Percentiles rank a stretch among this genome's conserved stretches.
These are phyloP conservation scores for Physocephala rufipes DNA, from an alignment of 2,888 invertebrate species.

Conservation along the genomic window DNA sequence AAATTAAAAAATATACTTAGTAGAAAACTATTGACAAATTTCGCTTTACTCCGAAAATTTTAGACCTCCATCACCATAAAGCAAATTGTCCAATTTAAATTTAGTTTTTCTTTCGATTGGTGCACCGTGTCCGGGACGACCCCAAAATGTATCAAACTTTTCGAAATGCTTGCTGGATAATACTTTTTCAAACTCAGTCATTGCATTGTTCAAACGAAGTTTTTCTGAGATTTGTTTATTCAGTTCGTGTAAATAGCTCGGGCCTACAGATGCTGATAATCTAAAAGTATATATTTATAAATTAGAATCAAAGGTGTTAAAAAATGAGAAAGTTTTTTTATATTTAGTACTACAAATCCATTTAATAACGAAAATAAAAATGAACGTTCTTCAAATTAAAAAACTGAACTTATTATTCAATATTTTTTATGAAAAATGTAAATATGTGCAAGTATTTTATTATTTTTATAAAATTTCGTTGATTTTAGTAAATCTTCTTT, in stretches of 20 bases:
- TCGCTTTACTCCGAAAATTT: constrained; percentile 53
- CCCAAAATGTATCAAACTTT: constrained; percentile 82
- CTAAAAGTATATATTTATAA: constrained; percentile 20
- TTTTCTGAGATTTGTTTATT: constrained; percentile 69
- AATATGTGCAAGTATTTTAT: too few species aligned
- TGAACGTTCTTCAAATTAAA: too few species aligned
- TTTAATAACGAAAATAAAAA: not conserved
- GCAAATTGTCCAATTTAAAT: constrained; percentile 65
- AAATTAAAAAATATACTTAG: constrained; percentile 10
- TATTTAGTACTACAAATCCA: not conserved
- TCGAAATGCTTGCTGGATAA: constrained; percentile 76
- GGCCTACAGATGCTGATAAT: constrained; percentile 48
- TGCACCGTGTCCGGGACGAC: constrained; percentile 75
- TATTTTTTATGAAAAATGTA: too few species aligned
- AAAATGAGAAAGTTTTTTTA: not conserved
- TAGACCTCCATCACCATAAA: constrained; percentile 64
- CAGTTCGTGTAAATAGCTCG: constrained; percentile 68
- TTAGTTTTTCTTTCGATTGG: constrained; percentile 60
- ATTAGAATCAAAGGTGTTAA: constrained; percentile 17
- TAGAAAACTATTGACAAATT: constrained; percentile 45
- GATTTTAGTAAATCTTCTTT: too few species aligned
- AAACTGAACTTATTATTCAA: too few species aligned
- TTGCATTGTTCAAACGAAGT: constrained; percentile 61
- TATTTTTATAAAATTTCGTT: too few species aligned
- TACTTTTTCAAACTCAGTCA: constrained; percentile 69